A percentile compares a stretch with the other conserved stretches of the same genome.
Evolutionary conservation across 2,888 invertebrate genomes (phyloP).

Genomic region (Plutella xylostella): DNA sequence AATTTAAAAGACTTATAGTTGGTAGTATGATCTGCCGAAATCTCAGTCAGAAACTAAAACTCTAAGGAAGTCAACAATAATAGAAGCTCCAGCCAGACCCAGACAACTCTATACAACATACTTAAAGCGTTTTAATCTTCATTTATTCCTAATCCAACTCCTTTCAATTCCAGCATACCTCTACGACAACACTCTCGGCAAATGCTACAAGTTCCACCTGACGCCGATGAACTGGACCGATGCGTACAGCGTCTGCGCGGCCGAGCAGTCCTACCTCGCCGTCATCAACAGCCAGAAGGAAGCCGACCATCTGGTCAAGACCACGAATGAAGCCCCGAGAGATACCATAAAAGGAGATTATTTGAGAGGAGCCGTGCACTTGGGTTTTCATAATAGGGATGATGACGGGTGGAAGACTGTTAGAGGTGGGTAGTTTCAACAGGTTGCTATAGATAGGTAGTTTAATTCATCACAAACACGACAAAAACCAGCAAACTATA

Average conservation of each 20-base stretch:
- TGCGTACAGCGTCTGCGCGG: conserved; percentile 34
- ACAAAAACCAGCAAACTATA: too few species aligned
- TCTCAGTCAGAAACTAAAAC: too few species aligned
- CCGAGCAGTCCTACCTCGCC: conserved; percentile 41
- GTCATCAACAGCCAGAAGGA: conserved; percentile 37
- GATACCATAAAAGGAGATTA: conserved; percentile 25
- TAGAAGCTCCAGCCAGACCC: too few species aligned
- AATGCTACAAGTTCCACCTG: conserved; percentile 47
- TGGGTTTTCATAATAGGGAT: conserved; percentile 22
- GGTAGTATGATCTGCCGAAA: too few species aligned
- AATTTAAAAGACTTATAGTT: too few species aligned
- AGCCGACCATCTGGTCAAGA: conserved; percentile 27
- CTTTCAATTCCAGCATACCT: conserved; percentile 31
- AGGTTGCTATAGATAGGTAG: too few species aligned
- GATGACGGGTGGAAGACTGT: conserved; percentile 31
- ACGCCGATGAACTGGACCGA: conserved; percentile 39
- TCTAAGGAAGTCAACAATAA: too few species aligned
- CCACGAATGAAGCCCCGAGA: conserved; percentile 29
- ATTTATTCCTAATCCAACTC: too few species aligned
- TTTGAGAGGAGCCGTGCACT: conserved; percentile 15
- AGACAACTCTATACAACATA: too few species aligned
- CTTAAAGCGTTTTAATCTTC: too few species aligned
- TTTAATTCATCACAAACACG: too few species aligned
- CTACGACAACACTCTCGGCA: conserved; percentile 26
- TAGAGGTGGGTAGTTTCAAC: conserved; percentile 35